Percentiles rank a stretch among this genome's conserved stretches.
phyloP scores from a whole-genome alignment of 2,888 invertebrate species.

The Mayetiola destructor region DNA sequence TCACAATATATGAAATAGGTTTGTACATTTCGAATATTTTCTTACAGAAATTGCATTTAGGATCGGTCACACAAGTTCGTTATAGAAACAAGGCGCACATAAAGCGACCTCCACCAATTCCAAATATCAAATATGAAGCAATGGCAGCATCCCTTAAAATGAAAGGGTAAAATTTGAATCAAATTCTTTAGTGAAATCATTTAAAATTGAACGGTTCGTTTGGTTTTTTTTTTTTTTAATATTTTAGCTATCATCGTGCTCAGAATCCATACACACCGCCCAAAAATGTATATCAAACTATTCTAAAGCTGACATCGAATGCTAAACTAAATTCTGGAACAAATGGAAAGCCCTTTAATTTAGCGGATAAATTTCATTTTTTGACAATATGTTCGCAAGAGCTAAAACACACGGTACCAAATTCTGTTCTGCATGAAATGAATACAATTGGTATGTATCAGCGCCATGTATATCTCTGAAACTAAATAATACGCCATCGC shows the following conservation, averaged over 20 bases:
- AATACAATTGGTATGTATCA: conserved; percentile 50
- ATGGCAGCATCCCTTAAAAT: neutral
- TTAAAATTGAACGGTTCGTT: neutral
- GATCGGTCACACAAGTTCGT: neutral
- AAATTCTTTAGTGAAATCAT: no score
- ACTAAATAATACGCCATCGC: neutral
- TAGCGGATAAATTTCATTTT: conserved; percentile 46
- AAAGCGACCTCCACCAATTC: neutral
- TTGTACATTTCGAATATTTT: neutral
- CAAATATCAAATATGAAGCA: neutral
- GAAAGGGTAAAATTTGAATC: neutral
- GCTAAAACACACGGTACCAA: conserved; percentile 67
- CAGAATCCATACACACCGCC: conserved; percentile 62
- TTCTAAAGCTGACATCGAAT: conserved; percentile 45
- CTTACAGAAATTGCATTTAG: neutral
- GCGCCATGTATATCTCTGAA: no score
- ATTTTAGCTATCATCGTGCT: conserved; percentile 64
- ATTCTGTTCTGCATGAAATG: conserved; percentile 62
- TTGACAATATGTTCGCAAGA: conserved; percentile 53
- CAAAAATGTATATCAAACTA: conserved; percentile 42
- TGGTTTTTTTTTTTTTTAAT: conserved; percentile 31
- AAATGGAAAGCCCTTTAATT: conserved; percentile 22
- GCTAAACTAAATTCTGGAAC: conserved; percentile 39
- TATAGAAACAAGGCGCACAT: neutral
- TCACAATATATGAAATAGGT: neutral